A percentile compares a stretch with the other conserved stretches of the same genome.
phyloP scores from a whole-genome alignment of 2,888 invertebrate species.

The Acrocyrtus sp. region DNA sequence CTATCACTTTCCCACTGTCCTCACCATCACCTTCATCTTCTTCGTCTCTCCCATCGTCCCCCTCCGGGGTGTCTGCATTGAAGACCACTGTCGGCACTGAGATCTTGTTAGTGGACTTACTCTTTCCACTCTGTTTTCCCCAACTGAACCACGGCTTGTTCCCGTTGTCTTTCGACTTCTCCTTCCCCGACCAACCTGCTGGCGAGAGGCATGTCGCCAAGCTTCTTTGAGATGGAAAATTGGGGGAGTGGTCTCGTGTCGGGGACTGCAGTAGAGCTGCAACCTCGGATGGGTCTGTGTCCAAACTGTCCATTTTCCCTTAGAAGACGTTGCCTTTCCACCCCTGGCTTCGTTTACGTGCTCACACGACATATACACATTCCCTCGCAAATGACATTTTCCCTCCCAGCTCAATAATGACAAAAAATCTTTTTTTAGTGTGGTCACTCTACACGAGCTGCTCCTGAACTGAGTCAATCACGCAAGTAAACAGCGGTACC shows the following conservation, averaged over 20 bases:
- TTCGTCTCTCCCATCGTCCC: neutral
- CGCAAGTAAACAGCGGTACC: too few relatives aligned
- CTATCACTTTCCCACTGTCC: neutral
- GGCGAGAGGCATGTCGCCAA: conserved; percentile 35
- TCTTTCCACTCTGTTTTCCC: conserved; percentile 14
- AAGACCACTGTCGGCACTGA: conserved; percentile 35
- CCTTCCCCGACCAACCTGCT: conserved; percentile 5
- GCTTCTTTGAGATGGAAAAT: conserved; percentile 18
- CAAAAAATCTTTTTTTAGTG: too few relatives aligned
- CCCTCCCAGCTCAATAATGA: too few relatives aligned
- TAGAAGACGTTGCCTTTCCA: too few relatives aligned
- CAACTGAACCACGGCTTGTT: conserved; percentile 24
- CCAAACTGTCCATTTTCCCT: conserved; percentile 26
- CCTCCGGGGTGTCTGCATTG: conserved; percentile 27
- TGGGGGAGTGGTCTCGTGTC: neutral
- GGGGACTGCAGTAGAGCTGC: conserved; percentile 32
- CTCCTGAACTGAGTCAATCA: too few relatives aligned
- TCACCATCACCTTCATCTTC: neutral
- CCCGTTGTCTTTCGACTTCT: conserved; percentile 2
- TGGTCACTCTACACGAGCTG: too few relatives aligned
- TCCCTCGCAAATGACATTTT: too few relatives aligned
- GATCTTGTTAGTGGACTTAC: conserved; percentile 20
- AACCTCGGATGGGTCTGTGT: conserved; percentile 27
- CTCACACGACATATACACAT: too few relatives aligned
- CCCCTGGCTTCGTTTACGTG: too few relatives aligned